These are phyloP conservation scores for Hypomecis atomaria DNA, from an alignment of 2,888 invertebrate genomes.

Conservation along the genomic window DNA sequence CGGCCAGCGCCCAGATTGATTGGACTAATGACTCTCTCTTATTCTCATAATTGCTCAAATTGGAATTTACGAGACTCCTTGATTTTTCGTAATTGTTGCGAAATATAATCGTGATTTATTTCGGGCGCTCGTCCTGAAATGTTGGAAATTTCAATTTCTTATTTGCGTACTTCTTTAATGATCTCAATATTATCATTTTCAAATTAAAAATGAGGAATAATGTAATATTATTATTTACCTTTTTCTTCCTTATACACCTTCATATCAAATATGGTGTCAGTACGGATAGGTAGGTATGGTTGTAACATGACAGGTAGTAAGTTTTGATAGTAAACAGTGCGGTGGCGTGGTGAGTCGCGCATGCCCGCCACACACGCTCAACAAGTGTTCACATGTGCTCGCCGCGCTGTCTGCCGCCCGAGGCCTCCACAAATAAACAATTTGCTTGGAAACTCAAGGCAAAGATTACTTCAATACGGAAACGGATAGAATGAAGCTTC, in stretches of 20 bases:
- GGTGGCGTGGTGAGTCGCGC: conserved; percentile 45
- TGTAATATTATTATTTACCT: too few species aligned
- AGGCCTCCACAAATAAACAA: conserved; percentile 37
- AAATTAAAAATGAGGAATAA: background rate
- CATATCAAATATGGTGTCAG: background rate
- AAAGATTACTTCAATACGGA: background rate
- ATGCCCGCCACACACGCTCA: conserved; percentile 71
- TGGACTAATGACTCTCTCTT: conserved; percentile 79
- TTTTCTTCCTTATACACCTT: background rate
- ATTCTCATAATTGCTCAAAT: conserved; percentile 77
- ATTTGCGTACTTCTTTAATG: conserved; percentile 14
- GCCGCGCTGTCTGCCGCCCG: conserved; percentile 42
- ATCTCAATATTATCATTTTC: background rate
- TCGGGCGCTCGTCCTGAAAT: conserved; percentile 54
- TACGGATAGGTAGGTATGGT: background rate
- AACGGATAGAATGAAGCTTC: background rate
- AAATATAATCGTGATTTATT: conserved; percentile 66
- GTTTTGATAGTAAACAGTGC: conserved; percentile 28
- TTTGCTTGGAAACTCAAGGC: conserved; percentile 13
- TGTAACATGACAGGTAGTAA: conserved; percentile 4
- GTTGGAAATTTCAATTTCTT: conserved; percentile 24
- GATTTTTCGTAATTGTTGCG: conserved; percentile 57
- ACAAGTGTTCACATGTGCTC: conserved; percentile 81
- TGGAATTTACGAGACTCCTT: conserved; percentile 62
- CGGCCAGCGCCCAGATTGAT: conserved; percentile 62